phyloP scores from a whole-genome alignment of 2,888 invertebrate species.

The Nemotelus nigrinus region DNA sequence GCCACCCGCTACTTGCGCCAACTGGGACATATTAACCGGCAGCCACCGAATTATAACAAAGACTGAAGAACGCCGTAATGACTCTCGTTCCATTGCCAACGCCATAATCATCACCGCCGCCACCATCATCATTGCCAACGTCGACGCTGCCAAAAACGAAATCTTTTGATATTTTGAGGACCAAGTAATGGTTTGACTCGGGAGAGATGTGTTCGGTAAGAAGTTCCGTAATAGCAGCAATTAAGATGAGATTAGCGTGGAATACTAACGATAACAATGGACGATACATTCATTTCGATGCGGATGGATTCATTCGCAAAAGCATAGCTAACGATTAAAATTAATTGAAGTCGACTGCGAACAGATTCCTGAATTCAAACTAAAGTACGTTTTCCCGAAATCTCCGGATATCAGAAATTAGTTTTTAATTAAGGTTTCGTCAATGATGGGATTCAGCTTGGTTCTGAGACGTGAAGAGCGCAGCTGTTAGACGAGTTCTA shows the following conservation, averaged over 20 bases:
- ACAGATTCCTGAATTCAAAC: not conserved
- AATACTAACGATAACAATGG: not conserved
- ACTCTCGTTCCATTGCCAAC: not conserved
- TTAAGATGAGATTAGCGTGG: slow-evolving; percentile 16
- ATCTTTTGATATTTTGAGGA: not conserved
- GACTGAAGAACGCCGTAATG: not conserved
- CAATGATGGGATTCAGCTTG: not conserved
- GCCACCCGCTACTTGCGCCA: not conserved
- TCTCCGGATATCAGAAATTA: not conserved
- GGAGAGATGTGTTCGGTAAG: not conserved
- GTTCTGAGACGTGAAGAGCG: not conserved
- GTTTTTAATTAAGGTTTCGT: not conserved
- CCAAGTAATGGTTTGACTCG: not conserved
- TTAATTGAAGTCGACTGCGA: not conserved
- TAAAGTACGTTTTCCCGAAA: not conserved
- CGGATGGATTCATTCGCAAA: not conserved
- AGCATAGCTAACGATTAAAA: not conserved
- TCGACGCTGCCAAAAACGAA: not conserved
- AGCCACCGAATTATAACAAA: not conserved
- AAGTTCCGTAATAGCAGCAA: not conserved
- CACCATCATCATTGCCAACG: not conserved
- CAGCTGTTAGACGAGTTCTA: not conserved
- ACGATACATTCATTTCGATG: not conserved
- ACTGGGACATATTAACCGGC: too few relatives aligned
- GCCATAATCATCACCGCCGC: not conserved